Evolutionary conservation across 2,888 invertebrate species (phyloP).

Genomic region (Chalcis sispes): DNA sequence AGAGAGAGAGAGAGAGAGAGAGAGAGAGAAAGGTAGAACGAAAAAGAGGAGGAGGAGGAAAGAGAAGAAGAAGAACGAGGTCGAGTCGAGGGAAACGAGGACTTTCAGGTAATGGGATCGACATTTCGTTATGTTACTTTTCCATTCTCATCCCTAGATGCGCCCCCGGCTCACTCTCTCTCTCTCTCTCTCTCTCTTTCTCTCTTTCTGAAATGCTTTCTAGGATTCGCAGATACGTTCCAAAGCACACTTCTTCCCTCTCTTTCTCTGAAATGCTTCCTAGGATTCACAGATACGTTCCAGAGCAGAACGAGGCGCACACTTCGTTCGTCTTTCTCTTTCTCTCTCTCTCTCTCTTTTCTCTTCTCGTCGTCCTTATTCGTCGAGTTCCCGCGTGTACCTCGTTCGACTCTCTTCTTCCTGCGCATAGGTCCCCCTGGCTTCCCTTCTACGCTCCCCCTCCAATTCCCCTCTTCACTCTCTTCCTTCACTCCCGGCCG

Average conservation of each 20-base stretch:
- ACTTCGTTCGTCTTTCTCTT: conserved; percentile 56
- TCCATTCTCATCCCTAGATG: conserved; percentile 72
- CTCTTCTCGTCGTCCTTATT: conserved; percentile 38
- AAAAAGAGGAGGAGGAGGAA: conserved; percentile 51
- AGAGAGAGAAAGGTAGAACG: conserved; percentile 10
- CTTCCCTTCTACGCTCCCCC: conserved; percentile 50
- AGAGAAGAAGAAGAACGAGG: conserved; percentile 30
- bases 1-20: conserved; percentile 42
- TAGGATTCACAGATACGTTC: conserved; percentile 51
- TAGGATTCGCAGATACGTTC: conserved; percentile 55
- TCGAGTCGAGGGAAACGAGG: conserved; percentile 57
- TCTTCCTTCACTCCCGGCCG: conserved; percentile 60
- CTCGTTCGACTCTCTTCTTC: conserved; percentile 59
- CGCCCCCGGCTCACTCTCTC: conserved; percentile 52
- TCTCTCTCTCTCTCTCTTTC: conserved; percentile 47
- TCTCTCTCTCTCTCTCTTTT: conserved; percentile 56
- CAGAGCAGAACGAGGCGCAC: conserved; percentile 18
- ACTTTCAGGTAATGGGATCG: conserved; percentile 75
- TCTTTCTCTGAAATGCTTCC: conserved; percentile 47
- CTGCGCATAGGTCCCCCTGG: conserved; percentile 55
- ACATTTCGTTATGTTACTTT: conserved; percentile 76
- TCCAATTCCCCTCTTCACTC: conserved; percentile 50
- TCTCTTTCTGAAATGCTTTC: conserved; percentile 53
- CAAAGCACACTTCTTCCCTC: conserved; percentile 43
- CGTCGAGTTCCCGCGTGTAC: conserved; percentile 57